Evolutionary conservation across 1,140 invertebrate genomes (phyloP).

Genomic region (Himalopsyche phryganea): DNA sequence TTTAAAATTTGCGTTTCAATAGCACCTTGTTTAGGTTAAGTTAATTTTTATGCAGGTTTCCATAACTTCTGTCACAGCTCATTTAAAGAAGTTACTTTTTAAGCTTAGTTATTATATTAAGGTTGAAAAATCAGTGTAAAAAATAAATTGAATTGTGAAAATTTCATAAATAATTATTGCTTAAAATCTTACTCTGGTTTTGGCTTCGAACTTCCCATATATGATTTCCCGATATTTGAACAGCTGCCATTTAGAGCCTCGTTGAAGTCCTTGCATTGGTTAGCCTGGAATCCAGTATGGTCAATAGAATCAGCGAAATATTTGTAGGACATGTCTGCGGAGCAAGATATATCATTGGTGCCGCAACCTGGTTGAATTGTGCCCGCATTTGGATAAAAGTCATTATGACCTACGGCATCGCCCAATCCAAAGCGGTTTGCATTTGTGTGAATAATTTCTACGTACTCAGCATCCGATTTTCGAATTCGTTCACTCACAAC

Average conservation of each 20-base stretch:
- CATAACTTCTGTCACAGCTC: too few species aligned
- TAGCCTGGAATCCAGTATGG: slow-evolving; percentile 36
- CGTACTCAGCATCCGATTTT: slow-evolving; percentile 54
- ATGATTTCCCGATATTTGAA: slow-evolving; percentile 32
- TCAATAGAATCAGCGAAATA: slow-evolving; percentile 50
- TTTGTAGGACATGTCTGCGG: slow-evolving; percentile 48
- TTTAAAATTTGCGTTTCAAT: too few species aligned
- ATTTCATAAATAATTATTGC: too few species aligned
- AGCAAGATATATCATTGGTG: slow-evolving; percentile 39
- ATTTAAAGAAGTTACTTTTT: too few species aligned
- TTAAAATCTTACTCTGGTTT: slow-evolving; percentile 27
- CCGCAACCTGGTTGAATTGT: slow-evolving; percentile 58
- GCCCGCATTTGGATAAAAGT: slow-evolving; percentile 62
- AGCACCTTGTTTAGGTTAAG: too few species aligned
- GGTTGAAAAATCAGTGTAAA: too few species aligned
- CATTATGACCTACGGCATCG: slow-evolving; percentile 53
- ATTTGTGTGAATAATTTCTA: slow-evolving; percentile 65
- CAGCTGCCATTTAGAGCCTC: slow-evolving; percentile 38
- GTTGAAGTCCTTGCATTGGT: slow-evolving; percentile 38
- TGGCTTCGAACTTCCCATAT: slow-evolving; percentile 38
- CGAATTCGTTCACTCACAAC: slow-evolving; percentile 35
- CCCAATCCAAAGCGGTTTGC: slow-evolving; percentile 54
- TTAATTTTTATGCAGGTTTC: too few species aligned
- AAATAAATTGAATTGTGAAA: too few species aligned
- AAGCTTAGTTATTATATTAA: too few species aligned